A percentile compares a stretch with the other conserved stretches of the same genome.
These are phyloP conservation scores for Teinopalpus imperialis DNA, from an alignment of 2,888 invertebrate species.

Conservation along the genomic window DNA sequence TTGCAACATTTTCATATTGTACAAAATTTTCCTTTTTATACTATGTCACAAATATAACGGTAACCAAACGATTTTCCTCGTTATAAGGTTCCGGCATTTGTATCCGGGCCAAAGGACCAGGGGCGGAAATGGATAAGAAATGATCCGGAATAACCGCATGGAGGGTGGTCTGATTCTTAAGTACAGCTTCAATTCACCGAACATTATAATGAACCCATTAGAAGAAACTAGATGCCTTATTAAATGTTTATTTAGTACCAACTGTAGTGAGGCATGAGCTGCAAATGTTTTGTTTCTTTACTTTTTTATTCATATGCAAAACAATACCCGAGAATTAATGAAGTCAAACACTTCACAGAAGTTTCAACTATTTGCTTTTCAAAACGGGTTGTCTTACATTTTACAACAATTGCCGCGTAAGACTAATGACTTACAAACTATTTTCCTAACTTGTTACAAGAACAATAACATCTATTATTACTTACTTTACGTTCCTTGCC, in stretches of 20 bases:
- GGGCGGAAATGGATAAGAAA: constrained; percentile 63
- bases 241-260: background rate
- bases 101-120: constrained; percentile 65
- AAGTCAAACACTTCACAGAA: constrained; percentile 17
- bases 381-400: constrained; percentile 14
- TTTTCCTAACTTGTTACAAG: constrained; percentile 16
- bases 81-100: constrained; percentile 63
- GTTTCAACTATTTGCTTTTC: constrained; percentile 14
- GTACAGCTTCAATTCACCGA: constrained; percentile 18
- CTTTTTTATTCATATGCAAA: constrained; percentile 9
- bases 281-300: constrained; percentile 10
- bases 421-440: constrained; percentile 24
- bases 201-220: constrained; percentile 23
- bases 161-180: constrained; percentile 32
- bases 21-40: background rate
- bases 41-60: constrained; percentile 26
- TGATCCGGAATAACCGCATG: constrained; percentile 42
- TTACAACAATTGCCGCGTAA: constrained; percentile 22
- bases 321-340: constrained; percentile 23
- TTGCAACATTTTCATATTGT: background rate
- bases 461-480: constrained; percentile 24
- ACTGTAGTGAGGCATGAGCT: no score
- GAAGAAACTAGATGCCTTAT: constrained; percentile 15
- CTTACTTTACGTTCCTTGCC: constrained; percentile 6
- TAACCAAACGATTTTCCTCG: constrained; percentile 50